Evolutionary conservation across 2,113 vertebrate genomes (phyloP).

Genomic region (Perca flavescens): DNA sequence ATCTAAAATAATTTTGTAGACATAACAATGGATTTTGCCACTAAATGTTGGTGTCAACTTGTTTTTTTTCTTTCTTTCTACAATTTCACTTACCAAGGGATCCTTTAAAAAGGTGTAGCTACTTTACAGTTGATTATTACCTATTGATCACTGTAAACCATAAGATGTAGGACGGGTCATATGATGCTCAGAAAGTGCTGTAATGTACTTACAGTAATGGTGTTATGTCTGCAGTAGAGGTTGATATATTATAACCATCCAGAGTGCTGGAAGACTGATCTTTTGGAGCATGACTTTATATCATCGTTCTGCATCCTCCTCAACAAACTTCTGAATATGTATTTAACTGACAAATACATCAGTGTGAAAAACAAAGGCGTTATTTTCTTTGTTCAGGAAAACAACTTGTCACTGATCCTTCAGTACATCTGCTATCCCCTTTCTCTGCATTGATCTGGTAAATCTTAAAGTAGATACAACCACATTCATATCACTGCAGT

Average conservation of each 20-base stretch:
- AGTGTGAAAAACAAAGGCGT: not conserved
- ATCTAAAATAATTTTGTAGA: no score
- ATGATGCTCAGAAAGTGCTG: conserved; percentile 52
- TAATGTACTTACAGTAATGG: conserved; percentile 62
- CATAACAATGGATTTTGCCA: no score
- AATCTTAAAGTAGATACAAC: not conserved
- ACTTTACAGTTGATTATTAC: no score
- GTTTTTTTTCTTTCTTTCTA: no score
- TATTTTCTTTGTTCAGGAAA: not conserved
- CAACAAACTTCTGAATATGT: not conserved
- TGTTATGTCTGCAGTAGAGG: conserved; percentile 51
- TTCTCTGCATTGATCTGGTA: not conserved
- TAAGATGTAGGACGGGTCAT: conserved; percentile 28
- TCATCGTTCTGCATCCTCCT: not conserved
- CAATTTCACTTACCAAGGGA: no score
- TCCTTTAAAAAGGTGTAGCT: no score
- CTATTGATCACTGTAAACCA: no score
- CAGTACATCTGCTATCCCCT: conserved; percentile 30
- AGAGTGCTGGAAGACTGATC: not conserved
- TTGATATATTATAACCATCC: conserved; percentile 22
- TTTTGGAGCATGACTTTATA: conserved; percentile 8
- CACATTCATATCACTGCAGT: not conserved
- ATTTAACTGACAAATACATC: not conserved
- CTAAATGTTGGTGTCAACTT: no score
- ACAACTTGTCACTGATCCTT: not conserved